Evolutionary conservation across 2,797 vertebrate genomes (phyloP).

Genomic region (Gallinago solitaria): DNA sequence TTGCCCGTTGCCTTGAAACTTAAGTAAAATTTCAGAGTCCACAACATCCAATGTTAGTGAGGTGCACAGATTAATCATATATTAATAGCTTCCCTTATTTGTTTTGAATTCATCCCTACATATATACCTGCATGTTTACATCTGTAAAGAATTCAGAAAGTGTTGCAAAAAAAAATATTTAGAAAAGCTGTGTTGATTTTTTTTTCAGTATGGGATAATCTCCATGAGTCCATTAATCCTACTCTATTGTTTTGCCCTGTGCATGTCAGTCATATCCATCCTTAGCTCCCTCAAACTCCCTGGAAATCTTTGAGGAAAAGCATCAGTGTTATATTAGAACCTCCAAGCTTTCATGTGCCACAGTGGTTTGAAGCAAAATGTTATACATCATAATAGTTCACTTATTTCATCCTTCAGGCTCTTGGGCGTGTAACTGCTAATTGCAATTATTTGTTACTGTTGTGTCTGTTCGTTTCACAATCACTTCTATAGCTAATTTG

Average conservation of each 20-base stretch:
- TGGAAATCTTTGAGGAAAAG: background rate
- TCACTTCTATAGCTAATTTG: background rate
- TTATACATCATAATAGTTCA: background rate
- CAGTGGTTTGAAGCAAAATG: constrained; percentile 9
- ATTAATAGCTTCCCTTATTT: background rate
- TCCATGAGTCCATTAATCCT: background rate
- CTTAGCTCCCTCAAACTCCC: background rate
- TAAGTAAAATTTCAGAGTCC: background rate
- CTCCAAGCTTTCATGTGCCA: background rate
- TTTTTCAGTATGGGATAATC: background rate
- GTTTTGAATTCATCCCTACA: background rate
- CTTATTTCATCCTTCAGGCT: constrained; percentile 30
- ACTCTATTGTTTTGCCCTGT: background rate
- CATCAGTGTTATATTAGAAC: background rate
- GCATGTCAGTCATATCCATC: background rate
- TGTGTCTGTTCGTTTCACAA: background rate
- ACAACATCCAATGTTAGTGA: background rate
- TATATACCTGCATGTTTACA: background rate
- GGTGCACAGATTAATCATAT: background rate
- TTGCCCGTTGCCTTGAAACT: background rate
- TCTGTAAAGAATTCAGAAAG: background rate
- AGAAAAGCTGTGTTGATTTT: background rate
- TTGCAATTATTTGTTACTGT: background rate
- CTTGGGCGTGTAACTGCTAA: constrained; percentile 1
- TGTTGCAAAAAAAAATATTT: background rate